Conservation (phyloP, 2,888 invertebrate species). For the Drosophila engyochracea region DNA sequence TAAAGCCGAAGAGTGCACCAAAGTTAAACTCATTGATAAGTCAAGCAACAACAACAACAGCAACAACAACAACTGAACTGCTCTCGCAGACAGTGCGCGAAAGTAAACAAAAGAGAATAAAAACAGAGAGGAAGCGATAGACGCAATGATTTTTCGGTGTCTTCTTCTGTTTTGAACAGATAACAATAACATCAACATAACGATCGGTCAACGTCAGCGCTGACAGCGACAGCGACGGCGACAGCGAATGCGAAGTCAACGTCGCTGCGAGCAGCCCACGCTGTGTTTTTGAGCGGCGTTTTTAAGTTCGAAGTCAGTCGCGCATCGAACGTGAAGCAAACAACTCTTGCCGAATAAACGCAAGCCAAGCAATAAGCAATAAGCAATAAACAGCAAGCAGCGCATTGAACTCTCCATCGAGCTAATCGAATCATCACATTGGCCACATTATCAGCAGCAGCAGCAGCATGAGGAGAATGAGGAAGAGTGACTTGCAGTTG, state of each 20-base stretch:
- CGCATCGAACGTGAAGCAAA: slow-evolving; percentile 56
- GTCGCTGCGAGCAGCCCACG: slow-evolving; percentile 11
- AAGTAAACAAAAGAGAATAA: slow-evolving; percentile 10
- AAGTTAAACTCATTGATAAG: slow-evolving; percentile 69
- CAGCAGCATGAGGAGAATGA: slow-evolving; percentile 11
- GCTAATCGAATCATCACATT: slow-evolving; percentile 28
- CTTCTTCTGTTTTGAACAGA: slow-evolving; percentile 40
- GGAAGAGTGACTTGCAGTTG: slow-evolving; percentile 15
- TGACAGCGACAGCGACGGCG: slow-evolving; percentile 9
- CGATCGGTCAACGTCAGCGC: slow-evolving; percentile 58
- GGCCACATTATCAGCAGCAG: slow-evolving; percentile 50
- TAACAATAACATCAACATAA: slow-evolving; percentile 37
- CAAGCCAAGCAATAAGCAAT: slow-evolving; percentile 3
- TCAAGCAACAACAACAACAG: slow-evolving; percentile 28
- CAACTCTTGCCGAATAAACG: slow-evolving; percentile 21
- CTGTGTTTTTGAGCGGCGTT: slow-evolving; percentile 52
- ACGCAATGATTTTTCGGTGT: slow-evolving; percentile 21
- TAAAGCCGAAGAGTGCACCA: slow-evolving; percentile 42
- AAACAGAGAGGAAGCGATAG: slow-evolving; percentile 20
- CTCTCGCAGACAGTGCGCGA: slow-evolving; percentile 19
- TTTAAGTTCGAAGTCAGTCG: slow-evolving; percentile 58
- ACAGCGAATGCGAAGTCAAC: slow-evolving; percentile 8
- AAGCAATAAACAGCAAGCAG: slow-evolving; percentile 26
- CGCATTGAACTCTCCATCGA: slow-evolving; percentile 55
- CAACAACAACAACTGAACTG: slow-evolving; percentile 35